Evolutionary conservation across 1,140 invertebrate genomes (phyloP).

Genomic region (Galleria mellonella): DNA sequence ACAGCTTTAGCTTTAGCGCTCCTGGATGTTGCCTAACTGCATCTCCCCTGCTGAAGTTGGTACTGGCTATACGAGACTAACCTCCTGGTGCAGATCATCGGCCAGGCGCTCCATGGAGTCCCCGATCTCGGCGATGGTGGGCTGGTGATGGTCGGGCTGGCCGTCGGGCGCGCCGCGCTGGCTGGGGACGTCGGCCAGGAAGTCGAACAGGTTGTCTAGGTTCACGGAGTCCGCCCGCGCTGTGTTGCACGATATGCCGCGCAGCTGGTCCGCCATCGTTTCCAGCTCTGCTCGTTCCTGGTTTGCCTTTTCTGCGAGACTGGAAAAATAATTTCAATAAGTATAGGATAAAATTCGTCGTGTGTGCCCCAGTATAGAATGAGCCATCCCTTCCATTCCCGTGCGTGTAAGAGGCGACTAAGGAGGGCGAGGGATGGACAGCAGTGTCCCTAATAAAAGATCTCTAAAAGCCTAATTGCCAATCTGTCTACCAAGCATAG

Average conservation of each 20-base stretch:
- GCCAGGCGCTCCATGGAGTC: slow-evolving; percentile 89
- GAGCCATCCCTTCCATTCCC: too few relatives aligned
- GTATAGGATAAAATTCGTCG: too few relatives aligned
- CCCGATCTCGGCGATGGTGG: slow-evolving; percentile 90
- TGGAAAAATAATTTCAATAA: slow-evolving; percentile 9
- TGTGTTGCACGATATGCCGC: slow-evolving; percentile 33
- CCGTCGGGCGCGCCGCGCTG: slow-evolving; percentile 70
- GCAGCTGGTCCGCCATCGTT: slow-evolving; percentile 57
- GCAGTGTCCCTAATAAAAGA: too few relatives aligned
- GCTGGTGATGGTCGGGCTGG: slow-evolving; percentile 76
- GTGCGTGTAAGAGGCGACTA: too few relatives aligned
- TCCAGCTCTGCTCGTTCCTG: slow-evolving; percentile 57
- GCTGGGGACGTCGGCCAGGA: slow-evolving; percentile 88
- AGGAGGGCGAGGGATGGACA: too few relatives aligned
- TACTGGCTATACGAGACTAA: slow-evolving; percentile 15
- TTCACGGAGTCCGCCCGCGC: slow-evolving; percentile 83
- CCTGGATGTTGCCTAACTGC: too few relatives aligned
- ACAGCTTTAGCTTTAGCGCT: too few relatives aligned
- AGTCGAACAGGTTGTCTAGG: slow-evolving; percentile 94
- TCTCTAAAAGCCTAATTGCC: too few relatives aligned
- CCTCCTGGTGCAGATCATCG: slow-evolving; percentile 84
- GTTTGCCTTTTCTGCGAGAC: slow-evolving; percentile 53
- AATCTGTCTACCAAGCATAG: too few relatives aligned
- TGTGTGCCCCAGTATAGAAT: too few relatives aligned
- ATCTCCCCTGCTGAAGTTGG: too few relatives aligned